Conservation (phyloP, 2,888 invertebrate genomes). For the Protophormia terraenovae region DNA sequence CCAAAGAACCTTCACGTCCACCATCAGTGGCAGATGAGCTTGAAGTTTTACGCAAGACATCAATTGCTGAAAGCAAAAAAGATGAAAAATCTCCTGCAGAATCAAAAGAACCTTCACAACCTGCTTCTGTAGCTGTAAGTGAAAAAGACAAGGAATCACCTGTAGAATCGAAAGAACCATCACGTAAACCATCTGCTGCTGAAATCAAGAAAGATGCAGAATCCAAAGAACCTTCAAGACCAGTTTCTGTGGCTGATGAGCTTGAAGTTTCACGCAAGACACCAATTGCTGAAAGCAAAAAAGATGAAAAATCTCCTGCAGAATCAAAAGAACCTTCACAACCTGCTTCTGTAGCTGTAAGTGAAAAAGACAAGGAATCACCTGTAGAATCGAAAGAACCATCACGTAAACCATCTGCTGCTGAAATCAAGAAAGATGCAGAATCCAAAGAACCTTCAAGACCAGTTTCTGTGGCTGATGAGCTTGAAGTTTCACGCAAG, state of each 20-base stretch:
- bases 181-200: conserved; percentile 3
- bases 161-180: conserved; percentile 4
- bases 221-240: conserved; percentile 43
- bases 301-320: conserved; percentile 56
- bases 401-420: neutral
- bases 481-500: conserved; percentile 35
- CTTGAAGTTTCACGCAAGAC: conserved; percentile 5
- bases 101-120: conserved; percentile 48
- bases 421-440: conserved; percentile 23
- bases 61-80: conserved; percentile 8
- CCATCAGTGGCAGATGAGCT: neutral
- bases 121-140: conserved; percentile 62
- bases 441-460: conserved; percentile 49
- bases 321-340: neutral
- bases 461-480: conserved; percentile 26
- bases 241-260: conserved; percentile 51
- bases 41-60: neutral
- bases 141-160: conserved; percentile 50
- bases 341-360: conserved; percentile 15
- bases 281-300: conserved; percentile 40
- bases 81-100: conserved; percentile 37
- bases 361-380: conserved; percentile 19
- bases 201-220: conserved; percentile 49
- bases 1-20: conserved; percentile 42
- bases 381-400: conserved; percentile 39